Conservation (phyloP, 2,888 invertebrate genomes). For the Drosophila lacicola region DNA sequence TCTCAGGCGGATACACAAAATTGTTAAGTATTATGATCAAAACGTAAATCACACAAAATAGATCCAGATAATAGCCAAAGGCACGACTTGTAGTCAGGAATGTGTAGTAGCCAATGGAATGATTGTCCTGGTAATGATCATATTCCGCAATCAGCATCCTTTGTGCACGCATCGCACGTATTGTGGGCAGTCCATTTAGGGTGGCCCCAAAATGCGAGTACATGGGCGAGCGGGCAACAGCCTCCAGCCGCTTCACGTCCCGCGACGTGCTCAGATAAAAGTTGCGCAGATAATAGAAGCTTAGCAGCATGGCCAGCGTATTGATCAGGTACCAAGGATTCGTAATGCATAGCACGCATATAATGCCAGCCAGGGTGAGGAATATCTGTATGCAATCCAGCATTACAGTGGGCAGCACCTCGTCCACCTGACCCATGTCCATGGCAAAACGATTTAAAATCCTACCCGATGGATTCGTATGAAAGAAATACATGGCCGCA, state of each 20-base stretch:
- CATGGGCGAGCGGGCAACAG: constrained; percentile 95
- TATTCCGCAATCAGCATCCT: constrained; percentile 91
- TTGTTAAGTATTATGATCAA: constrained; percentile 93
- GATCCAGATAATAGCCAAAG: constrained; percentile 96
- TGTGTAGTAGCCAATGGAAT: constrained; percentile 96
- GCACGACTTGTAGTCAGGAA: constrained; percentile 96
- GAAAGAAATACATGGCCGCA: constrained; percentile 94
- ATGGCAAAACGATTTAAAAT: constrained; percentile 95
- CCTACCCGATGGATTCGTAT: constrained; percentile 92
- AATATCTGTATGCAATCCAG: constrained; percentile 89
- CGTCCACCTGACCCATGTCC: constrained; percentile 89
- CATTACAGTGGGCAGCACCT: constrained; percentile 83
- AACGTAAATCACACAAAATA: constrained; percentile 94
- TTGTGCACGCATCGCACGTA: constrained; percentile 94
- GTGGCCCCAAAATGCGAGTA: constrained; percentile 96
- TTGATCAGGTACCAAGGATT: constrained; percentile 91
- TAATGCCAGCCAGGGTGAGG: constrained; percentile 91
- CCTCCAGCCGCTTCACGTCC: constrained; percentile 92
- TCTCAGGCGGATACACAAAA: constrained; percentile 90
- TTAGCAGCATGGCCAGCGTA: constrained; percentile 88
- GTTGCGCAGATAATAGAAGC: constrained; percentile 91
- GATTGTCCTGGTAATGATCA: constrained; percentile 92
- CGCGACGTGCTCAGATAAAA: constrained; percentile 93
- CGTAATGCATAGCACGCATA: constrained; percentile 90
- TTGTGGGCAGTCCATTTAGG: constrained; percentile 96